A percentile compares a stretch with the other conserved stretches of the same genome.
Evolutionary conservation across 1,140 invertebrate genomes (phyloP).

Genomic region (Homalodisca vitripennis): DNA sequence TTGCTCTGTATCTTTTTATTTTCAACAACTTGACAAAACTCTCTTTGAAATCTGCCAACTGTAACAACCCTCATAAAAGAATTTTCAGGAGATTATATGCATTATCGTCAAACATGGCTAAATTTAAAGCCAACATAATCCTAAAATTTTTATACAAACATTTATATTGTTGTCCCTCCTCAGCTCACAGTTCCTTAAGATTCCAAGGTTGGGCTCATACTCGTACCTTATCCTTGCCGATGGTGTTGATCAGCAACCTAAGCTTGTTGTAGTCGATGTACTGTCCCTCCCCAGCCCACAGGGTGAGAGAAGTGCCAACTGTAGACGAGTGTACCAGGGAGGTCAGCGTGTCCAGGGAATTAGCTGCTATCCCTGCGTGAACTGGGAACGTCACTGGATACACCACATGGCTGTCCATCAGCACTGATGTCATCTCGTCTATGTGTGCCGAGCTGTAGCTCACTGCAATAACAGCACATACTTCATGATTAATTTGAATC

Average conservation of each 20-base stretch:
- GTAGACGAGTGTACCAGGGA: slow-evolving; percentile 47
- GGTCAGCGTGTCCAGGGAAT: slow-evolving; percentile 56
- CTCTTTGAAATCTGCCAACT: too few relatives aligned
- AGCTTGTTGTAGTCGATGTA: neutral
- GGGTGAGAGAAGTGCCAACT: neutral
- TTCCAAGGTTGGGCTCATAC: too few relatives aligned
- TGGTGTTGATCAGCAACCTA: neutral
- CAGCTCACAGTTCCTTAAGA: too few relatives aligned
- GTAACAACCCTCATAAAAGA: too few relatives aligned
- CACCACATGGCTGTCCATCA: slow-evolving; percentile 56
- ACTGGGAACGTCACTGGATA: slow-evolving; percentile 81
- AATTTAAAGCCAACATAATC: too few relatives aligned
- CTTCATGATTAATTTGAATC: too few relatives aligned
- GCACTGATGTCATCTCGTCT: slow-evolving; percentile 65
- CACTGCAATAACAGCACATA: slow-evolving; percentile 44
- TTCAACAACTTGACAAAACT: too few relatives aligned
- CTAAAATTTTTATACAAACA: too few relatives aligned
- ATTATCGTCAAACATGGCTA: too few relatives aligned
- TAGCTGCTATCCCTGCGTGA: slow-evolving; percentile 67
- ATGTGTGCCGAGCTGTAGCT: slow-evolving; percentile 68
- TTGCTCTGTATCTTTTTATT: too few relatives aligned
- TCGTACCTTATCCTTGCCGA: slow-evolving; percentile 4
- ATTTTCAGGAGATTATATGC: too few relatives aligned
- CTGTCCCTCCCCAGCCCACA: neutral
- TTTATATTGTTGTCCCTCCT: too few relatives aligned